A percentile compares a stretch with the other conserved stretches of the same genome.
Conservation (phyloP, 1,140 invertebrate genomes). For the Anadara kagoshimensis region DNA sequence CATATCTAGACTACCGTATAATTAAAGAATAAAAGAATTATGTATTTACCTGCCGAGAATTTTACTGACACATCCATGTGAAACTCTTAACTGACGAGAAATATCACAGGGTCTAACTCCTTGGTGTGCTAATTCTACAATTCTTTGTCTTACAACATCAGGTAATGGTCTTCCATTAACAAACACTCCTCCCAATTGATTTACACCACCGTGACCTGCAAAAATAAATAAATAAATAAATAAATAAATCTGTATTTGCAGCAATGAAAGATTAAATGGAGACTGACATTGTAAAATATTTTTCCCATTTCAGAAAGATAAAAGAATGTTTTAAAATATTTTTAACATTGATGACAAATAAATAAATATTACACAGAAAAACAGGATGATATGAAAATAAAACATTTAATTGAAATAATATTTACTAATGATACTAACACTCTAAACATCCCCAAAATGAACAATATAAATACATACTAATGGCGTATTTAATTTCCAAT, state of each 20-base stretch:
- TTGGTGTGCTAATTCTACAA: constrained; percentile 94
- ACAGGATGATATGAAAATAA: neutral
- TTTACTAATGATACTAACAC: constrained; percentile 1
- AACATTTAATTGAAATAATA: too few species aligned
- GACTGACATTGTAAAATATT: too few species aligned
- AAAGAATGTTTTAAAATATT: too few species aligned
- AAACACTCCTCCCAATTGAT: constrained; percentile 98
- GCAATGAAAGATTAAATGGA: too few species aligned
- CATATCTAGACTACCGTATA: neutral
- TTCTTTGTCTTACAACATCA: constrained; percentile 95
- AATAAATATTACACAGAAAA: neutral
- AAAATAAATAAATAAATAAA: constrained; percentile 2
- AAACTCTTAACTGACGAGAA: constrained; percentile 91
- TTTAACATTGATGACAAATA: too few species aligned
- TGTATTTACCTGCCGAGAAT: constrained; percentile 79
- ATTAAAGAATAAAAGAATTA: constrained; percentile 4
- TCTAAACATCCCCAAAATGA: neutral
- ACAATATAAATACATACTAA: neutral
- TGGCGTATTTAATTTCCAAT: neutral
- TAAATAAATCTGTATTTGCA: too few species aligned
- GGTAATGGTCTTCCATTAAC: constrained; percentile 97
- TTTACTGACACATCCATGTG: constrained; percentile 97
- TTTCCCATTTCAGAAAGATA: too few species aligned
- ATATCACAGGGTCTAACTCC: constrained; percentile 96
- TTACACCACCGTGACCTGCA: constrained; percentile 84